A percentile compares a stretch with the other conserved stretches of the same genome.
Evolutionary conservation across 2,797 vertebrate species (phyloP).

Genomic region (Sarcoramphus papa): DNA sequence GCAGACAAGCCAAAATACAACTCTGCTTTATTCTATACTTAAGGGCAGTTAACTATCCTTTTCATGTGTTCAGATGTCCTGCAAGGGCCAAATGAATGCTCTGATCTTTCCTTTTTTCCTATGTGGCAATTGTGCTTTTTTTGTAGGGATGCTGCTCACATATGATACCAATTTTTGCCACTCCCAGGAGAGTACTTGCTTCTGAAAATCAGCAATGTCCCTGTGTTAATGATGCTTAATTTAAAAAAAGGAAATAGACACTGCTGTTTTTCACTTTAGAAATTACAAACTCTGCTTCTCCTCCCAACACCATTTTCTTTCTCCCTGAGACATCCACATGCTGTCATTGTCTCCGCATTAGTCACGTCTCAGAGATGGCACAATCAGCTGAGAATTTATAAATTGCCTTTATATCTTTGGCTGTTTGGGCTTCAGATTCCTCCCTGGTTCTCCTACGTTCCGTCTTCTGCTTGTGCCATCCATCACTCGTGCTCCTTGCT

Average conservation of each 20-base stretch:
- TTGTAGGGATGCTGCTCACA: background rate
- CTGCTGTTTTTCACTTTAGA: background rate
- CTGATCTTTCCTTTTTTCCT: background rate
- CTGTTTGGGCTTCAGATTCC: slow-evolving; percentile 12
- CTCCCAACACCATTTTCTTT: background rate
- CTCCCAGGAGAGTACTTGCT: background rate
- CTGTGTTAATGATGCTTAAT: background rate
- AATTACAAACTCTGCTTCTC: background rate
- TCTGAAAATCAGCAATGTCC: background rate
- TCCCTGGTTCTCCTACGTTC: background rate
- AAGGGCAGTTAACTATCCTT: background rate
- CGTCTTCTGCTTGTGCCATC: background rate
- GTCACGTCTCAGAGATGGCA: background rate
- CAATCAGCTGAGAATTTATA: slow-evolving; percentile 22
- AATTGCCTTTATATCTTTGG: background rate
- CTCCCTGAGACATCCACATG: background rate
- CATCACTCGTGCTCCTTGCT: background rate
- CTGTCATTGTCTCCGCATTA: background rate
- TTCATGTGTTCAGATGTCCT: background rate
- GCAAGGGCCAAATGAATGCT: background rate
- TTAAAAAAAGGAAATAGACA: background rate
- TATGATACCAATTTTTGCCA: background rate
- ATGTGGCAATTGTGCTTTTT: background rate
- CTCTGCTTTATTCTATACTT: background rate
- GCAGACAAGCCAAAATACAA: background rate